Evolutionary conservation across 2,113 vertebrate species (phyloP), one percentile per base, ranked within the genome.

Genomic region (Thermophis baileyi): DNA sequence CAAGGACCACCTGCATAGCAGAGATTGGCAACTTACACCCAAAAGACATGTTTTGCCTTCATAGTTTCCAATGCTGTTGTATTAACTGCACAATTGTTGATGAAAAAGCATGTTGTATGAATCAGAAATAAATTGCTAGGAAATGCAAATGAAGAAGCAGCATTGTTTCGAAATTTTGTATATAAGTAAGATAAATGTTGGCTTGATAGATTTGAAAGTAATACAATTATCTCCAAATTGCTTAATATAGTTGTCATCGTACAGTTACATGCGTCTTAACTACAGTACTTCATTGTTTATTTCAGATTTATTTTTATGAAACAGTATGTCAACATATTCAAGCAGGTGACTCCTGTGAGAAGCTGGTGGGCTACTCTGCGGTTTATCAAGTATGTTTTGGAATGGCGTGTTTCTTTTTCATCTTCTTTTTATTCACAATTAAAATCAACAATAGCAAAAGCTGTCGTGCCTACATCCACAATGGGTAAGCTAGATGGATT

Each of bases 361-460:
- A 97, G 92, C 97, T 99, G 91, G 98, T 99, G 57, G 99, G 99
- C 11, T 99, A 99, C 91, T 98, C 99, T 1, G 99, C 99, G 0
- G 99, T 99, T 47, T 99, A 99, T 94, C 98, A 99, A 95, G 98
- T 99, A 95, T 99, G 99, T 95, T 99, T 99, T 44, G 99, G 99
- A 95, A 99, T 99, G 99, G 98, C 99, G 92, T 98, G 98, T 96
- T 99, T 99, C 98, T 99, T 99, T 97, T 98, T 99, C 7, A 57
- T 99, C 20, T 98, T 99, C 94, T 98, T 85, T 69, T 27, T 99
- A 85, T 96, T 99, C 96, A 99, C 99, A 91, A 93, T 99, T 88
- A 97, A 98, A 86, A 97, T 99, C 93, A 97, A 97, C 86, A 99
- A 94, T 96, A 99, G 99, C 97, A 98, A 96, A 30, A 98, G 98